phyloP scores from a whole-genome alignment of 2,797 vertebrate genomes.

The Gymnoscopelus braueri region DNA sequence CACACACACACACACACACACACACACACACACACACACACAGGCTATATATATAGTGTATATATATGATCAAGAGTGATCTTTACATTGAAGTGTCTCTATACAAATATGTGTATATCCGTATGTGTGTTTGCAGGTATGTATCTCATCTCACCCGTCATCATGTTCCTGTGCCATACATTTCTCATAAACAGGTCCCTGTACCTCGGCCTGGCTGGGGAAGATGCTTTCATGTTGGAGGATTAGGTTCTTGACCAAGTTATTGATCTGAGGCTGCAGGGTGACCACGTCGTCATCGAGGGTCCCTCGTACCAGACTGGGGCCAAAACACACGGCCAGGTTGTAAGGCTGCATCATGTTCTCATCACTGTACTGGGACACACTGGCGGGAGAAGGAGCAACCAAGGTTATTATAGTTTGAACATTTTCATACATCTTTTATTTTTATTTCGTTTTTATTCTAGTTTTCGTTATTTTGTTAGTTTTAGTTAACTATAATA shows the following conservation, averaged over 20 bases:
- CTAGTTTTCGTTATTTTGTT: too few relatives aligned
- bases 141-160: slow-evolving; percentile 72
- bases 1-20: neutral
- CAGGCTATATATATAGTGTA: too few relatives aligned
- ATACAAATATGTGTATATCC: neutral
- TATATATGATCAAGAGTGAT: neutral
- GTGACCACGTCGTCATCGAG: slow-evolving; percentile 81
- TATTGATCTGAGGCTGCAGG: slow-evolving; percentile 86
- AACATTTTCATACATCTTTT: too few relatives aligned
- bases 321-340: slow-evolving; percentile 93
- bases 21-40: too few relatives aligned
- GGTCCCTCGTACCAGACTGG: slow-evolving; percentile 83
- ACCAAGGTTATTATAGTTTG: neutral
- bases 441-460: too few relatives aligned
- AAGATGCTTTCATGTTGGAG: slow-evolving; percentile 84
- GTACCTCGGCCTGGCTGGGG: slow-evolving; percentile 75
- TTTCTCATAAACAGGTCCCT: slow-evolving; percentile 87
- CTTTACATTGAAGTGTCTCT: neutral
- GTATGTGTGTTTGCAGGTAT: neutral
- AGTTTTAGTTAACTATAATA: too few relatives aligned
- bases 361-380: slow-evolving; percentile 92
- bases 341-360: slow-evolving; percentile 97
- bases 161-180: slow-evolving; percentile 86
- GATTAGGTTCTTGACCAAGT: slow-evolving; percentile 86
- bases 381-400: slow-evolving; percentile 63